phyloP scores from a whole-genome alignment of 2,113 vertebrate species.

The Panurus biarmicus region DNA sequence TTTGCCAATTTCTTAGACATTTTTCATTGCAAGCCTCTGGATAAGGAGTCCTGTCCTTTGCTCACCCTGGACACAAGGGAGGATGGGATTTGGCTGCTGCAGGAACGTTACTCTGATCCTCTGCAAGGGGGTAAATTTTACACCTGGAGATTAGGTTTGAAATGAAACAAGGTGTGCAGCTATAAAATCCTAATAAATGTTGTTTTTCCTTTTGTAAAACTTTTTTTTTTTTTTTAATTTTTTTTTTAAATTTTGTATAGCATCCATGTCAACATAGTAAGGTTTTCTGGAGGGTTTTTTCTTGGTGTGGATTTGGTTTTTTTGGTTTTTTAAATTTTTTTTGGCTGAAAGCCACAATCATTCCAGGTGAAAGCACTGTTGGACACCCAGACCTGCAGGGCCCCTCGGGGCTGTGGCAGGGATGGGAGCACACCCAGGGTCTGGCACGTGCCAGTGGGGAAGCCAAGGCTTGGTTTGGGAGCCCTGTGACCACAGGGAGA shows the following conservation, averaged over 20 bases:
- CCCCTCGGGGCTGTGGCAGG: rapidly evolving
- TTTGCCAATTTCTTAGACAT: neutral
- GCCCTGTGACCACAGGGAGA: neutral
- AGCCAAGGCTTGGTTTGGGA: neutral
- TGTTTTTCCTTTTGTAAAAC: neutral
- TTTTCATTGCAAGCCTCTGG: neutral
- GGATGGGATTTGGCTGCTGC: neutral
- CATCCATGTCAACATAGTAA: neutral
- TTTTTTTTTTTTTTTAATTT: no score
- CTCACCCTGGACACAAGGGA: neutral
- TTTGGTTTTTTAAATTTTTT: neutral
- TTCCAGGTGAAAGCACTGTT: neutral
- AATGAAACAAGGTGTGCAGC: neutral
- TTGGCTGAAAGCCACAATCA: neutral
- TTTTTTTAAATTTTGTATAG: no score
- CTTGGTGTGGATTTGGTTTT: neutral
- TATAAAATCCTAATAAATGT: neutral
- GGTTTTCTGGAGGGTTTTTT: neutral
- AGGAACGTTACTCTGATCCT: neutral
- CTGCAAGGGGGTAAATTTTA: neutral
- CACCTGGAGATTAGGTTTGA: neutral
- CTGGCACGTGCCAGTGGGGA: rapidly evolving
- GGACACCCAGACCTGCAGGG: neutral
- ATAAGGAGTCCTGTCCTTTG: neutral
- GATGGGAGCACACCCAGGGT: neutral